These are phyloP conservation scores for Mirounga angustirostris DNA, from an alignment of 2,113 vertebrate species.

Conservation along the genomic window DNA sequence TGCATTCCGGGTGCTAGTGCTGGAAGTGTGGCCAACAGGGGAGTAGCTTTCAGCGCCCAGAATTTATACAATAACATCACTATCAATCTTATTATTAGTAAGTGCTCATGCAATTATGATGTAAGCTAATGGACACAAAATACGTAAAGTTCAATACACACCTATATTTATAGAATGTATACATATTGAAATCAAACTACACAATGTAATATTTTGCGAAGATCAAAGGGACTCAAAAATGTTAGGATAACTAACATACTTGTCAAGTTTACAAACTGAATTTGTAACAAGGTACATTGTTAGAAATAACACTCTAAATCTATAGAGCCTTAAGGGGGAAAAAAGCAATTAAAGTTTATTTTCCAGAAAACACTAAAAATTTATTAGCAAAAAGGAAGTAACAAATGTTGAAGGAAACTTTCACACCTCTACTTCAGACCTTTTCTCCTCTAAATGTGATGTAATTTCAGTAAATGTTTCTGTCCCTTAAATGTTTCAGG, in stretches of 20 bases:
- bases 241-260: background rate
- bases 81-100: background rate
- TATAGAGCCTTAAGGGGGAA: background rate
- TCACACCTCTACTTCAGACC: background rate
- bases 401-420: background rate
- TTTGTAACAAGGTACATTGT: background rate
- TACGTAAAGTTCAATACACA: background rate
- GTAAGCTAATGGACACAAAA: background rate
- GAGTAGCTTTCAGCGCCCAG: background rate
- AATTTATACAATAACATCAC: background rate
- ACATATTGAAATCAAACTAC: constrained; percentile 7
- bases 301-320: background rate
- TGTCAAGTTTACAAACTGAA: background rate
- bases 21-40: background rate
- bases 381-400: background rate
- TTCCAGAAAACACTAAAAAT: constrained; percentile 33
- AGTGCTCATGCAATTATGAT: constrained; percentile 3
- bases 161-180: background rate
- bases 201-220: background rate
- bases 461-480: background rate
- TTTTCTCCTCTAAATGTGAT: constrained; percentile 7
- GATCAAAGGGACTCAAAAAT: background rate
- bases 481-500: background rate
- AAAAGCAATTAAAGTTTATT: constrained; percentile 13
- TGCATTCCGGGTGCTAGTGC: background rate